Evolutionary conservation across 2,888 invertebrate species (phyloP).

Genomic region (Dasypolia templi): DNA sequence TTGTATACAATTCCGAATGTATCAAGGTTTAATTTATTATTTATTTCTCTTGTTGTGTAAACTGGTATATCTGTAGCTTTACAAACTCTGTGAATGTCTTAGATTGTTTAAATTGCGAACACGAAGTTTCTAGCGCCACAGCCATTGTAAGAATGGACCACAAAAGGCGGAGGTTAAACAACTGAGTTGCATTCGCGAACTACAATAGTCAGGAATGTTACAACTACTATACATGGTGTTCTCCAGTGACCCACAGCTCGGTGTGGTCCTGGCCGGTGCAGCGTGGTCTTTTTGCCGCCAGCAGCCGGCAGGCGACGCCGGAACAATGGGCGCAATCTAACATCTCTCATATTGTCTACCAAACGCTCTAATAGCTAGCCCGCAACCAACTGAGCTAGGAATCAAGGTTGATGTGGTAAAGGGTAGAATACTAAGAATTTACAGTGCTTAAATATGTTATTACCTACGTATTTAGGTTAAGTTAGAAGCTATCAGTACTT

Average conservation of each 20-base stretch:
- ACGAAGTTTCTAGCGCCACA: not conserved
- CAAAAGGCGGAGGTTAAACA: slow-evolving; percentile 1
- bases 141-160: not conserved
- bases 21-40: too few species aligned
- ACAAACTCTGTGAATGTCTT: too few species aligned
- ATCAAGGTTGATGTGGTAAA: slow-evolving; percentile 38
- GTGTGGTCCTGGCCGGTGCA: slow-evolving; percentile 65
- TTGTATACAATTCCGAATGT: too few species aligned
- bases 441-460: not conserved
- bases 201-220: slow-evolving; percentile 53
- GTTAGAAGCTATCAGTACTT: not conserved
- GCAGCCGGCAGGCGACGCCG: slow-evolving; percentile 71
- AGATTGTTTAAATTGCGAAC: not conserved
- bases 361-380: slow-evolving; percentile 81
- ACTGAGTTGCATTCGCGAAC: slow-evolving; percentile 30
- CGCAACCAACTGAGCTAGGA: slow-evolving; percentile 44
- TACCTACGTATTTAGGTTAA: not conserved
- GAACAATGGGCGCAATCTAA: slow-evolving; percentile 82
- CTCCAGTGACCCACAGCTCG: slow-evolving; percentile 61
- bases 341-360: slow-evolving; percentile 85
- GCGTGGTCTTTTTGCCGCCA: slow-evolving; percentile 67
- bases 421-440: not conserved
- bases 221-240: slow-evolving; percentile 59
- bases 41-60: too few species aligned
- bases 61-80: too few species aligned